Conservation (phyloP, 2,888 invertebrate genomes). For the Troides helena region DNA sequence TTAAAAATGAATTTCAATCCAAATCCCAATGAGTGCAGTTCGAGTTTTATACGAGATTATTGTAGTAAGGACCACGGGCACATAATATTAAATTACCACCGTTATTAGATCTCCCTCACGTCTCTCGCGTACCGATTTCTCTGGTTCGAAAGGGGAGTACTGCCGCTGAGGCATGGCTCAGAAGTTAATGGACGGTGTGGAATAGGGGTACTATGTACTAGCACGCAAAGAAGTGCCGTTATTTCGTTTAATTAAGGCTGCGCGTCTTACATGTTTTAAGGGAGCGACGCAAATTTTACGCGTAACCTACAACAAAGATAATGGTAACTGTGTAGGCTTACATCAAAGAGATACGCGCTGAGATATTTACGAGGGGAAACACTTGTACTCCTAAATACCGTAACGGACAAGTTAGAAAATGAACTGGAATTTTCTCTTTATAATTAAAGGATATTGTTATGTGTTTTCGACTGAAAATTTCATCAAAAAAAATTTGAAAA, state of each 20-base stretch:
- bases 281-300: slow-evolving; percentile 33
- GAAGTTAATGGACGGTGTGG: slow-evolving; percentile 43
- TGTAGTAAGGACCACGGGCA: slow-evolving; percentile 35
- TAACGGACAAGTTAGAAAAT: background rate
- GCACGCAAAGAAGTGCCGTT: slow-evolving; percentile 46
- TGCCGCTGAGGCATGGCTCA: slow-evolving; percentile 41
- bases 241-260: slow-evolving; percentile 61
- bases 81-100: slow-evolving; percentile 51
- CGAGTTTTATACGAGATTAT: slow-evolving; percentile 29
- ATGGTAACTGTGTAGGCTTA: slow-evolving; percentile 12
- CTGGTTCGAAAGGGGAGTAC: slow-evolving; percentile 41
- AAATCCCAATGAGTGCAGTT: background rate
- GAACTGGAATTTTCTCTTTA: background rate
- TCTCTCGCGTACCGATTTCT: slow-evolving; percentile 50
- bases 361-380: slow-evolving; percentile 16
- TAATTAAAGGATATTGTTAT: too few species aligned
- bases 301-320: slow-evolving; percentile 33
- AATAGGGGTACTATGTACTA: slow-evolving; percentile 32
- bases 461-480: too few species aligned
- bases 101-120: slow-evolving; percentile 56
- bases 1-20: background rate
- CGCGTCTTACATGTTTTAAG: slow-evolving; percentile 49
- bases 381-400: slow-evolving; percentile 17
- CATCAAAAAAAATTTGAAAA: too few species aligned
- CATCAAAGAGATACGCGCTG: slow-evolving; percentile 24